phyloP scores from a whole-genome alignment of 2,888 invertebrate genomes.

The Bembecia ichneumoniformis region DNA sequence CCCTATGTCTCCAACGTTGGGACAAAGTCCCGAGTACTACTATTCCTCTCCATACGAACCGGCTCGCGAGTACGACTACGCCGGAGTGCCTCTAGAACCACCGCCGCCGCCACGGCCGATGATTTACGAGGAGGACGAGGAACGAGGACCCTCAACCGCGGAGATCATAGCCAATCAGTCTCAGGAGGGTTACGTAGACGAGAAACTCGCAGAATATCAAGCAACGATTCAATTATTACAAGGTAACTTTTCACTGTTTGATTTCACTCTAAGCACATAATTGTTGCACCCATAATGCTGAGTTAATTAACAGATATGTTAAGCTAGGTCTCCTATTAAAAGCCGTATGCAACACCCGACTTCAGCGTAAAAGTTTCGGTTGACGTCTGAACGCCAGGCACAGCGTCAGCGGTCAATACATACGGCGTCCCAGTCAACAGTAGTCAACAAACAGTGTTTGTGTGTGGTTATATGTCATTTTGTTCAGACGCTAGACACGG shows the following conservation, averaged over 20 bases:
- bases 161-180: conserved; percentile 94
- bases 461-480: too few species aligned
- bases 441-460: too few species aligned
- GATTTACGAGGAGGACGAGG: conserved; percentile 79
- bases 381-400: too few species aligned
- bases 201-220: conserved; percentile 93
- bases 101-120: conserved; percentile 79
- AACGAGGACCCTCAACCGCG: conserved; percentile 87
- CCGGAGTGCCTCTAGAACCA: conserved; percentile 84
- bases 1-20: conserved; percentile 71
- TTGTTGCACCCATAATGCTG: not conserved
- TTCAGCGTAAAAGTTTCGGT: too few species aligned
- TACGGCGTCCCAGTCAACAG: too few species aligned
- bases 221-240: conserved; percentile 91
- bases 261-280: not conserved
- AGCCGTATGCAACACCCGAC: too few species aligned
- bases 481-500: too few species aligned
- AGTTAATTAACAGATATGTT: too few species aligned
- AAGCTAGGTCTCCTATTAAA: too few species aligned
- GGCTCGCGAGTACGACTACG: conserved; percentile 77
- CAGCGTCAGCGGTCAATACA: too few species aligned
- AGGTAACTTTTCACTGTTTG: conserved; percentile 71
- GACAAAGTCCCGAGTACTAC: conserved; percentile 73
- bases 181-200: conserved; percentile 95
- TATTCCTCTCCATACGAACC: conserved; percentile 72